Base-by-base conservation (phyloP, 1,140 invertebrate species). In the Cotesia typhae region DNA sequence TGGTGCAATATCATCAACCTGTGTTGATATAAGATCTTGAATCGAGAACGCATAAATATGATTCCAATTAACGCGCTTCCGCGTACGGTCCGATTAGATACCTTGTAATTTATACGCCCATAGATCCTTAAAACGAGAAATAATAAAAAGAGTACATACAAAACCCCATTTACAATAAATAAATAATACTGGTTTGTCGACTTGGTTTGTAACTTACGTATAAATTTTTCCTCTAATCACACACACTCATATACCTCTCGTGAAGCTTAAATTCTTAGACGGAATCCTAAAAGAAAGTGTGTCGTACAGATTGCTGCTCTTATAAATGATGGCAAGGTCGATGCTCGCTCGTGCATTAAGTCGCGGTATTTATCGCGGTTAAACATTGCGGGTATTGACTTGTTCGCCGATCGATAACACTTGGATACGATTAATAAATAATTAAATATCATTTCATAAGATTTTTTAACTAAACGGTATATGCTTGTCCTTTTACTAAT, bases 11-110 rank as follows among this genome's bases (percentile, higher is more conserved):
- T 60, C 7, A 41, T 51, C 5, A 47, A 36, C 28, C 17, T 17
- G 3, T 17, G 20, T 47, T 51, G 5, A 59, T 52, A 55, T 53
- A 35, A 17, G 20, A 57, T 7, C 37, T 35, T 5, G 6, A 52
- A 67, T 63, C 47, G 55, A 9, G 55, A 71, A 69, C 65, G 61
- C 67, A 71, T 71, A 71, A 71, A 71, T 71, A 69, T 77, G 69
- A 76, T 78, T 81, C 80, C 80, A 81, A 81, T 81, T 80, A 80
- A 79, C 76, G 75, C 77, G 77, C 76, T 80, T 81, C 78, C 79
- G 79, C 77, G 79, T 72, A 60, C 57, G 74, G 79, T 79, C 75
- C 70, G 80, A 80, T 76, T 79, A 78, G 77, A 76, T 77, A 80
- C 71, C 73, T 74, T 70, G 74, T 77, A 74, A 76, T 78, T 76